These are phyloP conservation scores for Nyctalus aviator DNA, from an alignment of 2,797 vertebrate genomes.

Conservation along the genomic window DNA sequence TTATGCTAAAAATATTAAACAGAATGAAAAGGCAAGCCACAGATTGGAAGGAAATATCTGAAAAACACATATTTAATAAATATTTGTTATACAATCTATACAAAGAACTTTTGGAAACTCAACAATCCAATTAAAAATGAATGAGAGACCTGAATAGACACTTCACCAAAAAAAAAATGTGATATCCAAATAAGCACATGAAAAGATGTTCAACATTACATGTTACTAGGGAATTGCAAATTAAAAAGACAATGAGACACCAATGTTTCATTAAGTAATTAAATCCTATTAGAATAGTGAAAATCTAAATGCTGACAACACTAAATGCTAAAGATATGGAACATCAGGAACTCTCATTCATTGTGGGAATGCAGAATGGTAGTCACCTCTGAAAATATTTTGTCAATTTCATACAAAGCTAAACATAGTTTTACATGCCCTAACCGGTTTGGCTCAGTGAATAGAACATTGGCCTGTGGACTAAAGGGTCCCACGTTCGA, in stretches of 20 bases:
- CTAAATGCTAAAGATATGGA: background rate
- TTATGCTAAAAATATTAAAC: background rate
- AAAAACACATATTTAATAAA: constrained; percentile 26
- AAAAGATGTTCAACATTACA: background rate
- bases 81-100: background rate
- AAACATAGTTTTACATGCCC: background rate
- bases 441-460: too few species aligned
- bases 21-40: constrained; percentile 5
- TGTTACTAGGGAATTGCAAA: background rate
- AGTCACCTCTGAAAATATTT: constrained; percentile 7
- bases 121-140: background rate
- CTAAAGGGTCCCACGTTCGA: too few species aligned
- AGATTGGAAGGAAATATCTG: background rate
- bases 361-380: background rate
- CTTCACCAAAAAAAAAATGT: background rate
- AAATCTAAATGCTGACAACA: background rate
- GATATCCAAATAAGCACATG: background rate
- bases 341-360: background rate
- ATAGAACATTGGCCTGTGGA: too few species aligned
- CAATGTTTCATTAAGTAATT: background rate
- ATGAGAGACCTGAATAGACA: background rate
- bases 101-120: background rate
- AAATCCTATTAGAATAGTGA: background rate
- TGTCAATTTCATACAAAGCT: background rate
- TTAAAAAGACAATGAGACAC: background rate